A percentile compares a stretch with the other conserved stretches of the same genome.
Conservation (phyloP, 2,113 vertebrate species). For the Clupea harengus region DNA sequence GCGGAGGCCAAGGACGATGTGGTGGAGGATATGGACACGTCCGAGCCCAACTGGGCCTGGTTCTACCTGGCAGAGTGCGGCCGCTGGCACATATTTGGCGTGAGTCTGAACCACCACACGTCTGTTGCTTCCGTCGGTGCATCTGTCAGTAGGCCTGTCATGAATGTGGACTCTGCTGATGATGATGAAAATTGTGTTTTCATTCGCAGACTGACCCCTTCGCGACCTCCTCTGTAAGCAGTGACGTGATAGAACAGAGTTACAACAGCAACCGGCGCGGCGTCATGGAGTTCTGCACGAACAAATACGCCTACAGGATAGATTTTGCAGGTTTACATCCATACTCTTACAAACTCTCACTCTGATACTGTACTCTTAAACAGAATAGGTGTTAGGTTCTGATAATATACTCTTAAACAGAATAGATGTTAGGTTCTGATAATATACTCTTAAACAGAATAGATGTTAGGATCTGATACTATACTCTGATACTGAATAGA, state of each 20-base stretch:
- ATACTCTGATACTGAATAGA: too few relatives aligned
- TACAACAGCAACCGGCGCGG: neutral
- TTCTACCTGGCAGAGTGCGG: conserved; percentile 6
- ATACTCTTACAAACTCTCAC: too few relatives aligned
- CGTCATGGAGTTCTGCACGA: neutral
- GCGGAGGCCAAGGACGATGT: neutral
- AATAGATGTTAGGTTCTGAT: too few relatives aligned
- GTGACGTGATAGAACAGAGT: neutral
- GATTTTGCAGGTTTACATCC: neutral
- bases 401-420: too few relatives aligned
- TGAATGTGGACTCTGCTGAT: too few relatives aligned
- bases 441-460: too few relatives aligned
- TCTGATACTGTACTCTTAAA: too few relatives aligned
- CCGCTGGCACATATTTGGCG: neutral
- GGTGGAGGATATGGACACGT: conserved; percentile 8
- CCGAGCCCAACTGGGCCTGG: conserved; percentile 1
- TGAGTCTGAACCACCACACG: neutral
- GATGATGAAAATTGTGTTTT: neutral
- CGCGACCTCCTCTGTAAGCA: neutral
- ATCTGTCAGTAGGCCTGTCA: too few relatives aligned
- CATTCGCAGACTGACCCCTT: neutral
- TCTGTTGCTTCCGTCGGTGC: neutral
- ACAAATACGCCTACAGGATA: neutral
- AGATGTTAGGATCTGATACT: too few relatives aligned
- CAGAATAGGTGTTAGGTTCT: too few relatives aligned